Base-by-base conservation (phyloP, 2,888 invertebrate species). In the Drosophila fulvimacula region DNA sequence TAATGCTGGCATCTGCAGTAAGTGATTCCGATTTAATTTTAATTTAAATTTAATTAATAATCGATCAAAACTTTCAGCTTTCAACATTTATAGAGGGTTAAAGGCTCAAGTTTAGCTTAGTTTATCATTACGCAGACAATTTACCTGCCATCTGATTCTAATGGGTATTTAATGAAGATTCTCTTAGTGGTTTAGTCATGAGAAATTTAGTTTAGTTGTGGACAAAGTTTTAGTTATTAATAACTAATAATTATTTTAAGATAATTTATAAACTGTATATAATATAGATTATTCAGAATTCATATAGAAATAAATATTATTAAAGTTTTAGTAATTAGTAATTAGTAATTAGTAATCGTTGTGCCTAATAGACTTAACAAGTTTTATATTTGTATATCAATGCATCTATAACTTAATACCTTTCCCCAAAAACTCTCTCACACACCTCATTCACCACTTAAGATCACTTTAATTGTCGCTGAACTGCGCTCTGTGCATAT, bases 391-490 rank as follows among this genome's bases (percentile, higher is more conserved):
- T n/a, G n/a, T n/a, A n/a, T n/a, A n/a, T n/a, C n/a, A n/a, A n/a
- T n/a, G n/a, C n/a, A 30, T 30, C 30, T 30, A 30, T 9, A 30
- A 30, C 30, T 30, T 30, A 10, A 17, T 41, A 10, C 11, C 5
- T 0, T 13, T 30, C 13, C 11, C 27, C 1, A 19, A 3, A 5
- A 61, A 30, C 17, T 41, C 19, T 15, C n/a, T 10, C 19, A 19
- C 6, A 3, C 49, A 27, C 5, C n/a, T 6, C 34, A 38, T 24
- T 19, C 27, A 41, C 27, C 21, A 11, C 30, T 41, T 11, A 15
- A 27, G 49, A 39, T 51, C 38, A 27, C 32, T 66, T 61, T 44
- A 42, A 66, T 27, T 60, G 36, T 19, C 39, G 41, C 48, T 55
- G 48, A 10, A n/a, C 21, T 24, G 17, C 7, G 51, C 46, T 15